These are phyloP conservation scores for Philopotamus ludificatus DNA, from an alignment of 1,140 invertebrate genomes.

Conservation along the genomic window DNA sequence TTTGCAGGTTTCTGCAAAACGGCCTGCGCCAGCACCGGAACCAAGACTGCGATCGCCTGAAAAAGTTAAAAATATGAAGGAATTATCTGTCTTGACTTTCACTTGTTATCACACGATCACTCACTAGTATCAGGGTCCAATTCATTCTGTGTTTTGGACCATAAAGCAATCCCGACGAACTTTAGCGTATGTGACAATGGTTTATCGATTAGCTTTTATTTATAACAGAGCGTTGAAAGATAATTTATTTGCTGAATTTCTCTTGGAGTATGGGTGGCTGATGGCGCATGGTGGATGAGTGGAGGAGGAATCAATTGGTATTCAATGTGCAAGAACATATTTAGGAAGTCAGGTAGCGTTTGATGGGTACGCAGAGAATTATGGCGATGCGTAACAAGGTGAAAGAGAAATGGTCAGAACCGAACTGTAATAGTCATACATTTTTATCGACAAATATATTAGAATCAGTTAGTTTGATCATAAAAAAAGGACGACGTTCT, in stretches of 20 bases:
- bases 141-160: constrained; percentile 32
- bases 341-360: constrained; percentile 7
- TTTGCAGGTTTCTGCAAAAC: constrained; percentile 45
- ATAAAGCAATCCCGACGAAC: background rate
- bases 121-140: constrained; percentile 35
- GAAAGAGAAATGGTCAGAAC: constrained; percentile 24
- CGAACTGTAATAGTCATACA: too few relatives aligned
- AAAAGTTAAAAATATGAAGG: constrained; percentile 41
- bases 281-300: background rate
- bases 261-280: constrained; percentile 15
- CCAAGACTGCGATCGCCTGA: constrained; percentile 49
- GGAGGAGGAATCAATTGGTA: background rate
- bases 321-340: constrained; percentile 9
- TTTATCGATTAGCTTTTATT: constrained; percentile 35
- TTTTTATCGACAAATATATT: too few relatives aligned
- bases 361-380: constrained; percentile 2
- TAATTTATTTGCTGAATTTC: constrained; percentile 36
- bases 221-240: constrained; percentile 35
- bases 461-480: too few relatives aligned
- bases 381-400: constrained; percentile 24
- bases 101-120: constrained; percentile 15
- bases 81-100: too few relatives aligned
- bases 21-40: constrained; percentile 42
- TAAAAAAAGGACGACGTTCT: too few relatives aligned
- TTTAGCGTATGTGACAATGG: constrained; percentile 35